These are phyloP conservation scores for Lepeophtheirus salmonis DNA, from an alignment of 1,140 invertebrate species.

Conservation along the genomic window DNA sequence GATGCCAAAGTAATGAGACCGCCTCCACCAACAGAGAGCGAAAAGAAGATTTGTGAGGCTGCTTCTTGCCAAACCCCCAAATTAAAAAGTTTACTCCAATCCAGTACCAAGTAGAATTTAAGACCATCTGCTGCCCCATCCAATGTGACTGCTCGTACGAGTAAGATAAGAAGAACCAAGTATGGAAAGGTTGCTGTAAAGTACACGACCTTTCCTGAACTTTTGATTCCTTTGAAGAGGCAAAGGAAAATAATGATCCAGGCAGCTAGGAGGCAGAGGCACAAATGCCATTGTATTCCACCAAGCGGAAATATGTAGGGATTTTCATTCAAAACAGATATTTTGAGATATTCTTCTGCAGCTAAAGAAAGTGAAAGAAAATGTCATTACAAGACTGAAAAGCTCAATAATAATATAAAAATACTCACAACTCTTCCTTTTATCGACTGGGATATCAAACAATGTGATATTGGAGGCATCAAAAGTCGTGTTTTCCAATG, in stretches of 20 bases:
- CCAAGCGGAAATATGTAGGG: slow-evolving; percentile 26
- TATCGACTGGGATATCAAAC: neutral
- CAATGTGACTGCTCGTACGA: slow-evolving; percentile 32
- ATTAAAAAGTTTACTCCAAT: slow-evolving; percentile 27
- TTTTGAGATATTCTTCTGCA: slow-evolving; percentile 15
- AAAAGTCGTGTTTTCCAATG: neutral
- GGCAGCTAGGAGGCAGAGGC: slow-evolving; percentile 35
- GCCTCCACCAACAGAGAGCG: slow-evolving; percentile 28
- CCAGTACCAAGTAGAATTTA: slow-evolving; percentile 30
- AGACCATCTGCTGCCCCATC: slow-evolving; percentile 32
- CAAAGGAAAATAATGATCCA: slow-evolving; percentile 39
- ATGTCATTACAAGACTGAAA: neutral
- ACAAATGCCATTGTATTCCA: slow-evolving; percentile 36
- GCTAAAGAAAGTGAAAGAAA: neutral
- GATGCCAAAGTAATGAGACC: slow-evolving; percentile 26
- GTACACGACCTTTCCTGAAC: slow-evolving; percentile 43
- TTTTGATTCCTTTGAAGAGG: slow-evolving; percentile 43
- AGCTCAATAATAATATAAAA: neutral
- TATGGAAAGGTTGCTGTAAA: slow-evolving; percentile 33
- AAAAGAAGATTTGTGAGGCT: slow-evolving; percentile 29
- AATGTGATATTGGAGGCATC: neutral
- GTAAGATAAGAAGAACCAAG: slow-evolving; percentile 27
- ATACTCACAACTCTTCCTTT: neutral
- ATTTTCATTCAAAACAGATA: slow-evolving; percentile 16
- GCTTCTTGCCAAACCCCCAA: slow-evolving; percentile 28